These are phyloP conservation scores for Acanthaster planci DNA, from an alignment of 35 echinoderm and acorn worm genomes.

Conservation along the genomic window DNA sequence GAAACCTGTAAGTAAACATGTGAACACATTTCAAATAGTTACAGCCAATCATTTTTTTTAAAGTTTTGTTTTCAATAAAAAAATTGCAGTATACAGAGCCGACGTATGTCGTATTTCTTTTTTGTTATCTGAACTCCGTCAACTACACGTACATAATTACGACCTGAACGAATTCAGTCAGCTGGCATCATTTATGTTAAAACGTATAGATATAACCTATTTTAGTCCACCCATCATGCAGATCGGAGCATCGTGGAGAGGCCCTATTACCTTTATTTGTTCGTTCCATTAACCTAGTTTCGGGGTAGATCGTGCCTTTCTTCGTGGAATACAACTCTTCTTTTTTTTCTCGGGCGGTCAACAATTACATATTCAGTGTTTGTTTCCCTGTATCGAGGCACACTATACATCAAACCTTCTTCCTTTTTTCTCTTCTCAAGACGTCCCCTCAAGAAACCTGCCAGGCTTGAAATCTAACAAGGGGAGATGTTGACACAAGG, in stretches of 20 bases:
- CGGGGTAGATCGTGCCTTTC: background rate
- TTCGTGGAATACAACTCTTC: background rate
- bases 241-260: background rate
- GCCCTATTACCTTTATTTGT: slow-evolving; percentile 13
- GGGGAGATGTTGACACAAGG: background rate
- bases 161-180: too few species aligned
- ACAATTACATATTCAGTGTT: slow-evolving; percentile 34
- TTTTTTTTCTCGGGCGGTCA: background rate
- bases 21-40: too few species aligned
- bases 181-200: too few species aligned
- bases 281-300: slow-evolving; percentile 15
- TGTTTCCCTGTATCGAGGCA: slow-evolving; percentile 10
- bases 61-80: too few species aligned
- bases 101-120: too few species aligned
- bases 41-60: too few species aligned
- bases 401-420: slow-evolving; percentile 11
- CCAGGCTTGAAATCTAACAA: background rate
- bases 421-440: background rate
- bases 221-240: too few species aligned
- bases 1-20: too few species aligned
- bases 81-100: too few species aligned
- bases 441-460: background rate
- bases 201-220: too few species aligned
- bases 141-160: too few species aligned
- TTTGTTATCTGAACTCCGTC: too few species aligned